Evolutionary conservation across 2,113 vertebrate genomes (phyloP).

Genomic region (Scalopus aquaticus): DNA sequence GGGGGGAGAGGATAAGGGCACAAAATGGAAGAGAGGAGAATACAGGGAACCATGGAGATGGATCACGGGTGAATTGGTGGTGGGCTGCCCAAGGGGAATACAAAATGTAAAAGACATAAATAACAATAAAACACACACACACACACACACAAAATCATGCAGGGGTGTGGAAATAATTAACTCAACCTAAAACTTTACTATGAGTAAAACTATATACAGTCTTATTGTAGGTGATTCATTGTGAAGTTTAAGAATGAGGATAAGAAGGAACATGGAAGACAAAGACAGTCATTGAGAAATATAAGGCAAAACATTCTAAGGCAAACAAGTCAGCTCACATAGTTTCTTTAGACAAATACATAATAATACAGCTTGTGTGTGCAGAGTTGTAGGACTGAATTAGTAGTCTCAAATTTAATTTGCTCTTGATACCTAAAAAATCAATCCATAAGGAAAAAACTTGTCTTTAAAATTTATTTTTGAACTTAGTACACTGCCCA

Average conservation of each 20-base stretch:
- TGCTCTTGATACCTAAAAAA: background rate
- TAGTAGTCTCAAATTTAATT: background rate
- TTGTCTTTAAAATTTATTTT: background rate
- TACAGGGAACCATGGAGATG: no score
- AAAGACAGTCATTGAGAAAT: background rate
- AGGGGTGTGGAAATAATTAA: background rate
- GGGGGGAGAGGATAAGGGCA: no score
- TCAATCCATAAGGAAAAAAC: background rate
- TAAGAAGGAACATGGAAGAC: background rate
- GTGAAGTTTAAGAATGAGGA: background rate
- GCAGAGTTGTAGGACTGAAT: background rate
- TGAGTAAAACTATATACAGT: background rate
- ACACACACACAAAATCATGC: no score
- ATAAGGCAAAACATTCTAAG: background rate
- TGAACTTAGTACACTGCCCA: background rate
- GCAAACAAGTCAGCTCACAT: background rate
- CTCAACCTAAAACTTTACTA: background rate
- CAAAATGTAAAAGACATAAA: no score
- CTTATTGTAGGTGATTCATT: no score
- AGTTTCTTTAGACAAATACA: background rate
- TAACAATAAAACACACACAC: no score
- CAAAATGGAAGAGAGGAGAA: no score
- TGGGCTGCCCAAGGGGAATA: no score
- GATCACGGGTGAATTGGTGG: no score
- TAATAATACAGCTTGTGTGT: background rate